These are phyloP conservation scores for Malacoraja senta DNA, from an alignment of 2,797 vertebrate genomes.

Conservation along the genomic window DNA sequence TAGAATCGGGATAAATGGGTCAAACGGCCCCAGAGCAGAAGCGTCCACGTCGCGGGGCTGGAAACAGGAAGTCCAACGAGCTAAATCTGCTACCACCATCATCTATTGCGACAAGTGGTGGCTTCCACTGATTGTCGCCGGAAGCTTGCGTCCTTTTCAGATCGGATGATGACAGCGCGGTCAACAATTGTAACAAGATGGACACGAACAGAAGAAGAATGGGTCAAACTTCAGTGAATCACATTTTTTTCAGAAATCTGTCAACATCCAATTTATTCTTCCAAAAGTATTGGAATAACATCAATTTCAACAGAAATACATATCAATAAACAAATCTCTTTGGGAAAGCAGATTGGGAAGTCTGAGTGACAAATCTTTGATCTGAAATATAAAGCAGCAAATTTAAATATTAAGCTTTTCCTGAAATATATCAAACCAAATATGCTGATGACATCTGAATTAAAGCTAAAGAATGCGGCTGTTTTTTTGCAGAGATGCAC, in stretches of 20 bases:
- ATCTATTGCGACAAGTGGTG: too few relatives aligned
- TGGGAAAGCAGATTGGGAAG: not conserved
- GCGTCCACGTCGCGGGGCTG: too few relatives aligned
- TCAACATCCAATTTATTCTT: not conserved
- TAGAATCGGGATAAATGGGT: not conserved
- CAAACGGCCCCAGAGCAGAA: too few relatives aligned
- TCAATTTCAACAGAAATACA: not conserved
- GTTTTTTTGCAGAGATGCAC: not conserved
- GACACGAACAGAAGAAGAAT: too few relatives aligned
- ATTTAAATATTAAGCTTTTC: not conserved
- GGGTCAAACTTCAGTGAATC: not conserved
- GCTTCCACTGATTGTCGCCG: too few relatives aligned
- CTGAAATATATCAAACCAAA: not conserved
- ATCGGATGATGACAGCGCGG: too few relatives aligned
- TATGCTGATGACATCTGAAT: not conserved
- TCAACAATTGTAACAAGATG: too few relatives aligned
- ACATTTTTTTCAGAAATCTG: not conserved
- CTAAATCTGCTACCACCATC: too few relatives aligned
- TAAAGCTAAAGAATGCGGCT: not conserved
- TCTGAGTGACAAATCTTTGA: not conserved
- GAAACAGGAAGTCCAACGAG: too few relatives aligned
- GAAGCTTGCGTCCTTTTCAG: too few relatives aligned
- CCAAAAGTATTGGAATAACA: not conserved
- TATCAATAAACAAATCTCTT: not conserved
- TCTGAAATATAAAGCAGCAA: not conserved